Percentiles rank a stretch among this genome's conserved stretches.
Conservation (phyloP, 2,113 vertebrate species). For the Harpagus bidentatus region DNA sequence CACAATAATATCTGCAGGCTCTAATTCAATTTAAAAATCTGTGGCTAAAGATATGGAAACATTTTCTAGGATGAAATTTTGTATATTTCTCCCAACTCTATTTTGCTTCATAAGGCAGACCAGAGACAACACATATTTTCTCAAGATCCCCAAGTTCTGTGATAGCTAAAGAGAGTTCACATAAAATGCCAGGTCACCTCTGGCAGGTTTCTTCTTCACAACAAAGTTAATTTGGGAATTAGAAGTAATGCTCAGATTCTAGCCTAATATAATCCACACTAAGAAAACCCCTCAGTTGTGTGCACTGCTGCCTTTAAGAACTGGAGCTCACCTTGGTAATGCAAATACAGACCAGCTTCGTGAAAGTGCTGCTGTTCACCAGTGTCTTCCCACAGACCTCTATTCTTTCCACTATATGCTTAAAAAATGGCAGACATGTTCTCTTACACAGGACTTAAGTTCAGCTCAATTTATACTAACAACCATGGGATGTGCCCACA, state of each 20-base stretch:
- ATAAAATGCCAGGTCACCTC: not conserved
- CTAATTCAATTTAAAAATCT: not conserved
- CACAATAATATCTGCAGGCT: not conserved
- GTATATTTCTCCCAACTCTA: not conserved
- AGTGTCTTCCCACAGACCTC: not conserved
- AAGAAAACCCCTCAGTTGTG: not conserved
- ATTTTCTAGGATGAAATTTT: not conserved
- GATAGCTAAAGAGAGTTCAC: not conserved
- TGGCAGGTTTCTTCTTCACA: not conserved
- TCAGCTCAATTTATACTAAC: not conserved
- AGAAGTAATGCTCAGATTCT: not conserved
- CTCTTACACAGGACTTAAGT: not conserved
- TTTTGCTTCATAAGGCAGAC: not conserved
- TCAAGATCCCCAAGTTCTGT: rapidly evolving
- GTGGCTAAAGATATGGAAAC: not conserved
- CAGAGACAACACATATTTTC: not conserved
- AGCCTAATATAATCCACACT: not conserved
- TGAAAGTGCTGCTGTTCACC: not conserved
- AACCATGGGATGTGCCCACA: no score
- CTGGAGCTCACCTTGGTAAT: not conserved
- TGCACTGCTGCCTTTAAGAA: not conserved
- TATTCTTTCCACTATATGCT: not conserved
- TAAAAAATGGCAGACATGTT: rapidly evolving
- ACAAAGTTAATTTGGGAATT: not conserved
- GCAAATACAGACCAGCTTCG: not conserved